Percentiles rank a stretch among this genome's conserved stretches.
Conservation (phyloP, 2,797 vertebrate species). For the Argentina silus region DNA sequence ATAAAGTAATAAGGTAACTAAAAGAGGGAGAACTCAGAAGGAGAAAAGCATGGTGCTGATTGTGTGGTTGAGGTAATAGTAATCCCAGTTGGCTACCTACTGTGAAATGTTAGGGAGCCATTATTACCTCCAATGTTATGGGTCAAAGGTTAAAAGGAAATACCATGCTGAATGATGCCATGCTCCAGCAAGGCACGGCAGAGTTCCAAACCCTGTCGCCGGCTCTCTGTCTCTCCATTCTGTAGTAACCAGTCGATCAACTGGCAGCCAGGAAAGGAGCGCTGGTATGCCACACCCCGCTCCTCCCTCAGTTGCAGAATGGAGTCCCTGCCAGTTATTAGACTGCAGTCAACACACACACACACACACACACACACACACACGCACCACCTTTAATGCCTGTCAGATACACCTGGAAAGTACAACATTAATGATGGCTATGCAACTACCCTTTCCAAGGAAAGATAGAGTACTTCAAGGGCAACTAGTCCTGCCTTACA, state of each 20-base stretch:
- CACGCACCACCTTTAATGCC: background rate
- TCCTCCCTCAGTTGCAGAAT: conserved; percentile 84
- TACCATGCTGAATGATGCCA: conserved; percentile 88
- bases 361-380: conserved; percentile 4
- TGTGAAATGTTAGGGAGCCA: background rate
- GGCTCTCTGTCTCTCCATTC: conserved; percentile 80
- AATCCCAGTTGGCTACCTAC: conserved; percentile 21
- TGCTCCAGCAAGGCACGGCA: conserved; percentile 83
- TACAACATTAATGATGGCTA: background rate
- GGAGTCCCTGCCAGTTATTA: conserved; percentile 76
- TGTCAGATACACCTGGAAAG: background rate
- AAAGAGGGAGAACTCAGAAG: background rate
- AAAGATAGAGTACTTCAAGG: conserved; percentile 12
- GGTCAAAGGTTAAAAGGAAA: conserved; percentile 27
- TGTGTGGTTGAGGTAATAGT: background rate
- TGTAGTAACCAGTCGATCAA: conserved; percentile 87
- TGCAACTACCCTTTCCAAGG: background rate
- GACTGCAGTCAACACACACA: conserved; percentile 61
- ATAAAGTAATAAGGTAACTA: no score
- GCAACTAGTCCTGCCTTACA: conserved; percentile 1
- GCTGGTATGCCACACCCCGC: conserved; percentile 79
- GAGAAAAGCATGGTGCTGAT: background rate
- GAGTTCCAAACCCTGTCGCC: conserved; percentile 79
- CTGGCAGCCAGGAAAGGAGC: conserved; percentile 82
- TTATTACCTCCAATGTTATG: conserved; percentile 2